Percentiles rank a stretch among this genome's conserved stretches.
These are phyloP conservation scores for Danaus melanippus DNA, from an alignment of 1,140 invertebrate species.

Conservation along the genomic window DNA sequence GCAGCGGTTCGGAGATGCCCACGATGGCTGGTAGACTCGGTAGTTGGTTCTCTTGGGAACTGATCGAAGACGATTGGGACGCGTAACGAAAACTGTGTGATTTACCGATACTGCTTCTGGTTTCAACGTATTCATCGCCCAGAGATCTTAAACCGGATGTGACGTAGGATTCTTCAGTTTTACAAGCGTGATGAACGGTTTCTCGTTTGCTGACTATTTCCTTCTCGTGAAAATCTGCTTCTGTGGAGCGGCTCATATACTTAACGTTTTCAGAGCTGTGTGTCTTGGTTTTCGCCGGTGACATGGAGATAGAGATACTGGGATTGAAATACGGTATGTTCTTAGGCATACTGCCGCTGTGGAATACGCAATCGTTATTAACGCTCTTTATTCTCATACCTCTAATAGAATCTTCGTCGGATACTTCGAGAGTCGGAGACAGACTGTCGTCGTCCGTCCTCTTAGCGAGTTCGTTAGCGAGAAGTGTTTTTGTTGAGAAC, in stretches of 20 bases:
- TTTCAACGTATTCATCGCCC: constrained; percentile 58
- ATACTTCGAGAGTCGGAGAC: constrained; percentile 35
- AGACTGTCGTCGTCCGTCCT: constrained; percentile 41
- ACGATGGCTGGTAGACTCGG: constrained; percentile 69
- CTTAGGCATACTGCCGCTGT: constrained; percentile 60
- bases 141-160: constrained; percentile 52
- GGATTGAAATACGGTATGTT: constrained; percentile 60
- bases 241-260: constrained; percentile 43
- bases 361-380: constrained; percentile 50
- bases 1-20: constrained; percentile 65
- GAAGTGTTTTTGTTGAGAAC: constrained; percentile 57
- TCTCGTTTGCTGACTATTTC: constrained; percentile 42
- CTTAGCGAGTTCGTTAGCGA: constrained; percentile 44
- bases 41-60: constrained; percentile 66
- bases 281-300: constrained; percentile 40
- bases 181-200: constrained; percentile 31
- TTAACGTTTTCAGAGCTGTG: constrained; percentile 60
- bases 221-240: constrained; percentile 48
- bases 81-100: constrained; percentile 78
- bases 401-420: constrained; percentile 43
- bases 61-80: constrained; percentile 62
- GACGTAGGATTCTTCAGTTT: constrained; percentile 49
- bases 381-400: constrained; percentile 47
- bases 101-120: constrained; percentile 74
- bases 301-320: constrained; percentile 38